Evolutionary conservation across 2,797 vertebrate genomes (phyloP).

Genomic region (Xenopus petersii): DNA sequence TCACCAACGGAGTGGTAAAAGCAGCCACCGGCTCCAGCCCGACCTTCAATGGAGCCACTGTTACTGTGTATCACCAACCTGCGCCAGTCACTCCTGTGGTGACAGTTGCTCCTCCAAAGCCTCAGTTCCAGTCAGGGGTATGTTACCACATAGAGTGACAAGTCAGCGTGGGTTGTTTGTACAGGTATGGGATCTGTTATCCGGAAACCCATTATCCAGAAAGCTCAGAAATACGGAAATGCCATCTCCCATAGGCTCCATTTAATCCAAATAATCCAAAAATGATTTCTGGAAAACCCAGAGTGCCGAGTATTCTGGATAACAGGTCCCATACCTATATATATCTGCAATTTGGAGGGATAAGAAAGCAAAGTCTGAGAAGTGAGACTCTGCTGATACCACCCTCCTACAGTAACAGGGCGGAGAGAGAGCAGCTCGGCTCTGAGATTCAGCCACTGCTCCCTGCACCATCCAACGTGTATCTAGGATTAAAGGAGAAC

Average conservation of each 20-base stretch:
- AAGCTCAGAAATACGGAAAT: too few species aligned
- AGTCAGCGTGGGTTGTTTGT: too few species aligned
- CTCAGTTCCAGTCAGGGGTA: constrained; percentile 90
- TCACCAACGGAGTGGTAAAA: constrained; percentile 92
- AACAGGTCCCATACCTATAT: too few species aligned
- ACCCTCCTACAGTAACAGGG: constrained; percentile 65
- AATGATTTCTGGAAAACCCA: too few species aligned
- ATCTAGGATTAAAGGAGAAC: too few species aligned
- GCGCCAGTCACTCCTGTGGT: constrained; percentile 73
- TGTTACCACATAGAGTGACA: too few species aligned
- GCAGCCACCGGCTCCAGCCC: constrained; percentile 87
- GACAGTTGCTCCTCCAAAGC: constrained; percentile 78
- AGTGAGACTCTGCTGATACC: constrained; percentile 59
- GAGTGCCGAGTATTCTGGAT: too few species aligned
- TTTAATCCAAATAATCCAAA: too few species aligned
- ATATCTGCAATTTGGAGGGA: constrained; percentile 57
- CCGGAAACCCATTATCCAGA: too few species aligned
- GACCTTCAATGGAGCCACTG: constrained; percentile 77
- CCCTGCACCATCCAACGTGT: constrained; percentile 60
- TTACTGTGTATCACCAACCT: constrained; percentile 89
- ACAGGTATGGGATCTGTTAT: too few species aligned
- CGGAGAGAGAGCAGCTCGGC: constrained; percentile 62
- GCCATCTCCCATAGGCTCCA: too few species aligned
- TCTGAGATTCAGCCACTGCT: constrained; percentile 50
- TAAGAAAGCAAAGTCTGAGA: constrained; percentile 58